phyloP scores from a whole-genome alignment of 2,113 vertebrate genomes.

The Lamprologus callipterus region DNA sequence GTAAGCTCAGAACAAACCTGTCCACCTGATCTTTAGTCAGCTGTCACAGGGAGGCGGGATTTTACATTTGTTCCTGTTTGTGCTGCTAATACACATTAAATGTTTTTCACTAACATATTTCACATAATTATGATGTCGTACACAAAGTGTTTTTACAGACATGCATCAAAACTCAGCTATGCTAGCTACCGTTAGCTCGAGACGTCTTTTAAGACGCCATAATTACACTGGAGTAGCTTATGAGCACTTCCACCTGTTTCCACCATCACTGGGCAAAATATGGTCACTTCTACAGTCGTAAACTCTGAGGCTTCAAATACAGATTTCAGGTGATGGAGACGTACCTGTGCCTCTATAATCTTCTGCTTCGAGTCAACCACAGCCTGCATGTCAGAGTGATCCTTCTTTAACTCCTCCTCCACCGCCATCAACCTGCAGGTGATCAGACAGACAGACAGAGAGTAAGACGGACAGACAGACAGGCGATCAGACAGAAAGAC shows the following conservation, averaged over 20 bases:
- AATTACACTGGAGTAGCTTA: neutral
- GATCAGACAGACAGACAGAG: neutral
- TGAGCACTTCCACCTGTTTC: neutral
- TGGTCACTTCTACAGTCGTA: neutral
- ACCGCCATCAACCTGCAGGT: conserved; percentile 88
- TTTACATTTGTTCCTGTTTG: neutral
- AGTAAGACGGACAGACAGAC: neutral
- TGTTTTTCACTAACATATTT: neutral
- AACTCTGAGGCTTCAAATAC: neutral
- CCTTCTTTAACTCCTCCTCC: conserved; percentile 97
- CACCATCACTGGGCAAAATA: neutral
- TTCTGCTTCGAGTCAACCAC: conserved; percentile 98
- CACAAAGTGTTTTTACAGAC: neutral
- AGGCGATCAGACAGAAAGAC: rapidly evolving
- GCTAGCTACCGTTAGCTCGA: neutral
- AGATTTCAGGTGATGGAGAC: neutral
- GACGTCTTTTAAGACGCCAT: neutral
- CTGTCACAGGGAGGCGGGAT: neutral
- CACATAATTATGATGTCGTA: neutral
- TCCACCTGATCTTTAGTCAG: neutral
- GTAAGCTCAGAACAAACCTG: neutral
- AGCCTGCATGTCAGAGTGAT: conserved; percentile 96
- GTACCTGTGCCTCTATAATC: conserved; percentile 96
- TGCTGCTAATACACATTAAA: neutral
- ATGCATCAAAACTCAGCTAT: neutral